Evolutionary conservation across 2,888 invertebrate genomes (phyloP).

Genomic region (Trissolcus brochymenae): DNA sequence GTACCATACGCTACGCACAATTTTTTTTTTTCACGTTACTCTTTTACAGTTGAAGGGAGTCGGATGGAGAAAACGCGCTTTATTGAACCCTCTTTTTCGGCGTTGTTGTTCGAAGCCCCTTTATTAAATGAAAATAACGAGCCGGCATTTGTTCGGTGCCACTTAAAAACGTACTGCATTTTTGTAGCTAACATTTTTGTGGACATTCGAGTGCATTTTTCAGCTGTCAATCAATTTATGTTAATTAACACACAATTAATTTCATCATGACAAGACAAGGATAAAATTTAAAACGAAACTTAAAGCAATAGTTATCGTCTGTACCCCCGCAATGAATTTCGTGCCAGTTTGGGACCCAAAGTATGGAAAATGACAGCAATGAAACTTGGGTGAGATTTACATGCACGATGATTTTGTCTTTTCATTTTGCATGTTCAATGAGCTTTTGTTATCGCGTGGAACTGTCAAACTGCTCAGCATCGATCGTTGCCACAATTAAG

Average conservation of each 20-base stretch:
- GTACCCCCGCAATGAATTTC: too few species aligned
- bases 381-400: too few species aligned
- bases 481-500: slow-evolving; percentile 10
- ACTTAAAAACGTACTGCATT: slow-evolving; percentile 8
- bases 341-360: too few species aligned
- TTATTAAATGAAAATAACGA: slow-evolving; percentile 29
- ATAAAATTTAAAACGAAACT: too few species aligned
- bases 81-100: slow-evolving; percentile 18
- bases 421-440: slow-evolving; percentile 9
- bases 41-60: neutral
- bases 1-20: neutral
- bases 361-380: too few species aligned
- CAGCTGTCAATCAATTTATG: too few species aligned
- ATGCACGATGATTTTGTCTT: slow-evolving; percentile 5
- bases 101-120: slow-evolving; percentile 11
- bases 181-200: too few species aligned
- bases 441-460: slow-evolving; percentile 14
- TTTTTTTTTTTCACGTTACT: slow-evolving; percentile 2
- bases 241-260: too few species aligned
- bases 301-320: too few species aligned
- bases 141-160: slow-evolving; percentile 6
- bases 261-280: too few species aligned
- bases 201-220: too few species aligned
- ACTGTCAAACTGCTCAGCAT: slow-evolving; percentile 18
- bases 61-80: neutral